Evolutionary conservation across 2,797 vertebrate genomes (phyloP), one percentile per base, ranked within the genome.

Genomic region (Hyperoplus lanceolatus): DNA sequence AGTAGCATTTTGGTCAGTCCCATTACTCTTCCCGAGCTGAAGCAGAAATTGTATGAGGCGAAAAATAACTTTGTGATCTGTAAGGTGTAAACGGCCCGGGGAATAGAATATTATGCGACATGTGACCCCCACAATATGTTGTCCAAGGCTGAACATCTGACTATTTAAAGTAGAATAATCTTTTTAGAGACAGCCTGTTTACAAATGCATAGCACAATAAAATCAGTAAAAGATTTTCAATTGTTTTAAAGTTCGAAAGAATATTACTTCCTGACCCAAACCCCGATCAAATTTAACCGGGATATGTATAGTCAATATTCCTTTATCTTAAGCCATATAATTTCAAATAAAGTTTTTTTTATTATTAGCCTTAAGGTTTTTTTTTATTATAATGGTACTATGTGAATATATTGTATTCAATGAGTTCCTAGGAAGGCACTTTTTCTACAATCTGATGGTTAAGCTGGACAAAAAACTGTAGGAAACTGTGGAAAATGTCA

Each of bases 321-420:
- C 12, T 11, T 45, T 59, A 29, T 65, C 57, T 38, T 29, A 7
- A 63, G 59, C 29, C 39, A 60, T 12, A 51, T 29, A 57, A 77
- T 36, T 63, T 63, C 14, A 56, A 50, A 56, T 69, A 0, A 11
- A 56, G 39, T 58, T 50, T 53, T 71, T 56, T 54, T 36, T 3
- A 29, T 29, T 29, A 29, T 3, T 29, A 29, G 10, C 46, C 46
- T 36, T 36, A 3, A 6, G 48, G 41, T 29, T 55, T 68, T 63
- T 18, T 7, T 36, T 12, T 46, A 6, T 53, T 41, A 42, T n/a
- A 8, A 55, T 43, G 16, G 2, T 38, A 75, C 29, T 39, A 7
- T 55, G 45, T 75, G 16, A 83, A 59, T 12, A 54, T 57, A 38
- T 11, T 53, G 14, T 36, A 41, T 56, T 42, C 14, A 66, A n/a